Evolutionary conservation across 2,797 vertebrate species (phyloP).

Genomic region (Labroides dimidiatus): DNA sequence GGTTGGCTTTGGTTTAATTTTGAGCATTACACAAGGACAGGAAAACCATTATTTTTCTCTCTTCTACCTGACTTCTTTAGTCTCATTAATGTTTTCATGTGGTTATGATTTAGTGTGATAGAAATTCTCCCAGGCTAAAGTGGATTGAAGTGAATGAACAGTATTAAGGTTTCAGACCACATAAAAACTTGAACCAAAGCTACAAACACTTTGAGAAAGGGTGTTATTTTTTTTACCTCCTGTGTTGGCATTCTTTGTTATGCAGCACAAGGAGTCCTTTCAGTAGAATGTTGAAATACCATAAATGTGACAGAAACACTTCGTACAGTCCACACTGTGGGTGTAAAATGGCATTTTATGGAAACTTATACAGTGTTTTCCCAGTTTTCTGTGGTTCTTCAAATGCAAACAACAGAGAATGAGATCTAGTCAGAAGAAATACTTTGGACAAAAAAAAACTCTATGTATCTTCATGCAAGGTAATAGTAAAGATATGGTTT

Average conservation of each 20-base stretch:
- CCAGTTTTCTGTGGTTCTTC: not conserved
- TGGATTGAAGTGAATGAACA: not conserved
- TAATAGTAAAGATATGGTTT: constrained; percentile 32
- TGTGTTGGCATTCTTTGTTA: not conserved
- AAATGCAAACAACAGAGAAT: not conserved
- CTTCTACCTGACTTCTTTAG: not conserved
- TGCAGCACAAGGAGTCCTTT: not conserved
- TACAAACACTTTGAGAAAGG: not conserved
- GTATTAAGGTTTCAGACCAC: not conserved
- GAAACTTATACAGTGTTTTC: constrained; percentile 1
- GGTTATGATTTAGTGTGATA: constrained; percentile 11
- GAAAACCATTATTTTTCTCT: constrained; percentile 6
- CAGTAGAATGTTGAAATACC: not conserved
- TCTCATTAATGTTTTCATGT: constrained; percentile 5
- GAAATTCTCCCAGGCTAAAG: not conserved
- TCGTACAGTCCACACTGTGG: not conserved
- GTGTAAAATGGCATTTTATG: not conserved
- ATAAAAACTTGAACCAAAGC: not conserved
- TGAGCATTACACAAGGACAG: not conserved
- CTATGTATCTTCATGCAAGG: constrained; percentile 14
- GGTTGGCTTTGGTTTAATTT: constrained; percentile 6
- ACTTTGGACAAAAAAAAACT: not conserved
- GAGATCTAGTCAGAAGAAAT: not conserved
- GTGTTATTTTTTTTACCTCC: not conserved
- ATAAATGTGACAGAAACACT: not conserved